Evolutionary conservation across 2,797 vertebrate genomes (phyloP).

Genomic region (Microchirus variegatus): DNA sequence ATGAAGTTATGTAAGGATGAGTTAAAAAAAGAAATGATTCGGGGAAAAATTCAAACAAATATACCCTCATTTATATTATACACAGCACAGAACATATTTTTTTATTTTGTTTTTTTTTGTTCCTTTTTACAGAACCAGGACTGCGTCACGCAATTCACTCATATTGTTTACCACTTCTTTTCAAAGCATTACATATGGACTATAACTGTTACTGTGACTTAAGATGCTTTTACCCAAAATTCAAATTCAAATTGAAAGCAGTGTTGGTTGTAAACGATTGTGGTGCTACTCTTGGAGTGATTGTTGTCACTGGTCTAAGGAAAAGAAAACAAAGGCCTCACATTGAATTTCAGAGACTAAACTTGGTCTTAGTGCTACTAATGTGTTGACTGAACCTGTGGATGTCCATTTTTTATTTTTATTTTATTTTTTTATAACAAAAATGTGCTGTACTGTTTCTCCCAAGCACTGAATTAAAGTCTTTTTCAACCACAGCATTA

Average conservation of each 20-base stretch:
- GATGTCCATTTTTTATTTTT: conserved; percentile 44
- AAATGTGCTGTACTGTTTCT: conserved; percentile 84
- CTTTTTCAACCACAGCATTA: conserved; percentile 64
- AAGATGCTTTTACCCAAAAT: too few species aligned
- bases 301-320: conserved; percentile 44
- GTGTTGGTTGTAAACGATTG: conserved; percentile 47
- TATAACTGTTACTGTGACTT: conserved; percentile 42
- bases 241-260: conserved; percentile 13
- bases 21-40: conserved; percentile 52
- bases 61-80: conserved; percentile 56
- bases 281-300: conserved; percentile 58
- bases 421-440: conserved; percentile 74
- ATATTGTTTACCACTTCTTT: conserved; percentile 30
- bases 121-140: conserved; percentile 49
- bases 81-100: conserved; percentile 37
- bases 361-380: conserved; percentile 53
- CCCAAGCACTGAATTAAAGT: conserved; percentile 91
- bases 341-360: conserved; percentile 53
- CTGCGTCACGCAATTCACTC: conserved; percentile 22
- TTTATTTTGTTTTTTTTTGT: conserved; percentile 15
- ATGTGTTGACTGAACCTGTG: conserved; percentile 66
- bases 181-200: conserved; percentile 23
- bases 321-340: conserved; percentile 33
- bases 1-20: conserved; percentile 74
- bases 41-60: conserved; percentile 35